Evolutionary conservation across 2,888 invertebrate genomes (phyloP).

Genomic region (Leptinotarsa tumamoca): DNA sequence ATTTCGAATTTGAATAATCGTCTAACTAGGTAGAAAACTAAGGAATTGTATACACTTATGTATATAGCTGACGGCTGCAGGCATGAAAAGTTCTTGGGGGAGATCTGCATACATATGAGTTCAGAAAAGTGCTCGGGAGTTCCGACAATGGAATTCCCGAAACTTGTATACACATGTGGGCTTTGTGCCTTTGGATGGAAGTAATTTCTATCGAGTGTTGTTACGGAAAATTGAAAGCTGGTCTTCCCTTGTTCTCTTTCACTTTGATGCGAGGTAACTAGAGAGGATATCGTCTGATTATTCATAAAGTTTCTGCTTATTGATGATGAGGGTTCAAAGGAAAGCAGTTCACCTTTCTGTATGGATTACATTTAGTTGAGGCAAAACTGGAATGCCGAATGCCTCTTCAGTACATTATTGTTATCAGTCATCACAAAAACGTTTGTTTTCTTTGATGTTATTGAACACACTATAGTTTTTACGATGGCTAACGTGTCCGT

Average conservation of each 20-base stretch:
- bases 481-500: no score
- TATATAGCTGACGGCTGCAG: constrained; percentile 28
- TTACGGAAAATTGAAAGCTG: neutral
- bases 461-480: no score
- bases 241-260: neutral
- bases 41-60: constrained; percentile 32
- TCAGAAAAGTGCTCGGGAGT: constrained; percentile 32
- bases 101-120: constrained; percentile 41
- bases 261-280: neutral
- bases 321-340: no score
- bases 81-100: constrained; percentile 28
- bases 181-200: neutral
- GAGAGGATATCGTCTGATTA: no score
- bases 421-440: no score
- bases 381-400: no score
- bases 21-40: constrained; percentile 35
- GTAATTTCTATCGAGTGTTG: neutral
- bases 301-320: no score
- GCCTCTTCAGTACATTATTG: no score
- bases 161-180: constrained; percentile 19
- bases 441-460: no score
- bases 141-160: constrained; percentile 30
- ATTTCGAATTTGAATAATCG: constrained; percentile 33
- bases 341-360: no score
- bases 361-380: no score